Evolutionary conservation across 2,113 vertebrate species (phyloP).

Genomic region (Salvelinus namaycush): DNA sequence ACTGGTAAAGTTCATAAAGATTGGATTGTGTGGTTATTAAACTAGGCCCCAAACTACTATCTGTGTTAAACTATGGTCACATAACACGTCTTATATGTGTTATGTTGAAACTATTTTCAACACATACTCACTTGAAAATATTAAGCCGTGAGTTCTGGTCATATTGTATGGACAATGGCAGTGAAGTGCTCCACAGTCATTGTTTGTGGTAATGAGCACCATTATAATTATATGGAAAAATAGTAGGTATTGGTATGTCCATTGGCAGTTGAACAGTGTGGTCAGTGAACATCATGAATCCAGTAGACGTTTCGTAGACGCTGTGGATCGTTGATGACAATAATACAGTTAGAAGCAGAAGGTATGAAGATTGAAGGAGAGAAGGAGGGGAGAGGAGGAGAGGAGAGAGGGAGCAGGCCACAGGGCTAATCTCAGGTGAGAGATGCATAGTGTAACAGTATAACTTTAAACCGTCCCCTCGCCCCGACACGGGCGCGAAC

Average conservation of each 20-base stretch:
- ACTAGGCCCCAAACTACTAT: conserved; percentile 3
- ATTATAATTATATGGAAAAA: no score
- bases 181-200: no score
- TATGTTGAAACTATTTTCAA: no score
- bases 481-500: no score
- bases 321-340: background rate
- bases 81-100: no score
- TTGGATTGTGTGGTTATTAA: conserved; percentile 11
- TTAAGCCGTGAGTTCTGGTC: background rate
- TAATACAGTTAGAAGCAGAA: conserved; percentile 39
- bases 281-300: background rate
- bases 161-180: background rate
- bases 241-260: no score
- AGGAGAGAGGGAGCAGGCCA: conserved; percentile 20
- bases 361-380: conserved; percentile 41
- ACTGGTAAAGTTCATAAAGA: conserved; percentile 1
- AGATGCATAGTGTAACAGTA: no score
- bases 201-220: no score
- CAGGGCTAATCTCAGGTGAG: conserved; percentile 66
- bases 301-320: background rate
- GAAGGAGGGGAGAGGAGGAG: conserved; percentile 32
- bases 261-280: no score
- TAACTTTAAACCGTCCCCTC: no score
- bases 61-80: no score
- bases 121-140: background rate